Percentiles rank a stretch among this genome's conserved stretches.
phyloP scores from a whole-genome alignment of 2,888 invertebrate species.

The Rhagonycha lutea region DNA sequence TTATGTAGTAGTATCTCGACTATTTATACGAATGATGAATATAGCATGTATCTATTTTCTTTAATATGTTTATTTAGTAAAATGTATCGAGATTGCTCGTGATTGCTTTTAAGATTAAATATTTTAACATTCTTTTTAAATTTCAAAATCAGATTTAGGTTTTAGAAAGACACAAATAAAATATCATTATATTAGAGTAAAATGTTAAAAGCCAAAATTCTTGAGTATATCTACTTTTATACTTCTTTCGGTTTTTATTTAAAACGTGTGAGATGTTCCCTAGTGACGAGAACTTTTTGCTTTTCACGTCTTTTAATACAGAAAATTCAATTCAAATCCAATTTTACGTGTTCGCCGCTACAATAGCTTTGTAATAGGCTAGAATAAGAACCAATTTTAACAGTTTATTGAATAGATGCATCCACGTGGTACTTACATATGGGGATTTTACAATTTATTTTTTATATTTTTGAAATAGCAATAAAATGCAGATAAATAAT shows the following conservation, averaged over 20 bases:
- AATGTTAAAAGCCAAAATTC: neutral
- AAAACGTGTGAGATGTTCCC: neutral
- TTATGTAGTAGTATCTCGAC: neutral
- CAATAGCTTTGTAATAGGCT: constrained; percentile 46
- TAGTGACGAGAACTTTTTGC: constrained; percentile 9
- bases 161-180: neutral
- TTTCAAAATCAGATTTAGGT: neutral
- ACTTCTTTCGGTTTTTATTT: neutral
- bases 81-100: constrained; percentile 1
- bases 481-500: neutral
- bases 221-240: neutral
- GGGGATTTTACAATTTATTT: constrained; percentile 22
- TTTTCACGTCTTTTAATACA: constrained; percentile 32
- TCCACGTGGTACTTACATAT: constrained; percentile 21
- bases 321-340: constrained; percentile 52
- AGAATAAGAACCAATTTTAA: constrained; percentile 48
- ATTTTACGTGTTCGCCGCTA: constrained; percentile 50
- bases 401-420: constrained; percentile 31
- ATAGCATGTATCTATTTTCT: constrained; percentile 1
- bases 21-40: neutral
- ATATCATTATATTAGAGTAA: neutral
- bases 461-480: constrained; percentile 4
- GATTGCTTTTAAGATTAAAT: neutral
- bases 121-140: neutral
- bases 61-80: constrained; percentile 17